phyloP scores from a whole-genome alignment of 2,113 vertebrate species.

The Rattus rattus region DNA sequence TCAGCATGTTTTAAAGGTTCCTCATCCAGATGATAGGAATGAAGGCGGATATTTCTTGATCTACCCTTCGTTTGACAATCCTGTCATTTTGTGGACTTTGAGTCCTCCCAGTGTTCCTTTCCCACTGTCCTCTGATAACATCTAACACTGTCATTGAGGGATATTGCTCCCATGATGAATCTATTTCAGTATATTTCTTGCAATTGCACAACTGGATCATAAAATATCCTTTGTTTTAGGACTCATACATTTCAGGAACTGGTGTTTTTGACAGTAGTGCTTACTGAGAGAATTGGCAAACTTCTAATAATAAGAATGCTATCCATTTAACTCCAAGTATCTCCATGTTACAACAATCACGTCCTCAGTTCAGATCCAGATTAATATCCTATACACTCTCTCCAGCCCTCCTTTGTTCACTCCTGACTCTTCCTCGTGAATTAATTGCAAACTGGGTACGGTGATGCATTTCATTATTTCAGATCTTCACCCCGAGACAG shows the following conservation, averaged over 20 bases:
- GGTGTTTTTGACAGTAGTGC: not conserved
- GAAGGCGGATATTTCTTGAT: not conserved
- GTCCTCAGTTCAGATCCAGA: not conserved
- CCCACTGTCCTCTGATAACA: not conserved
- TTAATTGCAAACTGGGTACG: not conserved
- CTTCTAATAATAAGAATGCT: not conserved
- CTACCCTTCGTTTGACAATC: not conserved
- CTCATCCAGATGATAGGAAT: not conserved
- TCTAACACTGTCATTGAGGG: not conserved
- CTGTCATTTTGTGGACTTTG: not conserved
- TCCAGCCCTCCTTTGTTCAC: not conserved
- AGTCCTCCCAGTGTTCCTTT: not conserved
- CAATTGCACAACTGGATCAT: not conserved
- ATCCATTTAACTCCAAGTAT: not conserved
- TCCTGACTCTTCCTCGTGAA: not conserved
- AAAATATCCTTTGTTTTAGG: not conserved
- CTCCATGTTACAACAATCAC: not conserved
- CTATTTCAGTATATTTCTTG: not conserved
- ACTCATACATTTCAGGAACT: not conserved
- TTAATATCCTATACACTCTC: not conserved
- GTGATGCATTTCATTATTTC: no score
- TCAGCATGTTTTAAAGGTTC: not conserved
- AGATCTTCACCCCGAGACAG: not conserved
- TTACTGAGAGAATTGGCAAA: not conserved
- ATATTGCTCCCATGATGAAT: not conserved